Percentiles rank a stretch among this genome's conserved stretches.
Evolutionary conservation across 2,113 vertebrate species (phyloP).

Genomic region (Mobula hypostoma): DNA sequence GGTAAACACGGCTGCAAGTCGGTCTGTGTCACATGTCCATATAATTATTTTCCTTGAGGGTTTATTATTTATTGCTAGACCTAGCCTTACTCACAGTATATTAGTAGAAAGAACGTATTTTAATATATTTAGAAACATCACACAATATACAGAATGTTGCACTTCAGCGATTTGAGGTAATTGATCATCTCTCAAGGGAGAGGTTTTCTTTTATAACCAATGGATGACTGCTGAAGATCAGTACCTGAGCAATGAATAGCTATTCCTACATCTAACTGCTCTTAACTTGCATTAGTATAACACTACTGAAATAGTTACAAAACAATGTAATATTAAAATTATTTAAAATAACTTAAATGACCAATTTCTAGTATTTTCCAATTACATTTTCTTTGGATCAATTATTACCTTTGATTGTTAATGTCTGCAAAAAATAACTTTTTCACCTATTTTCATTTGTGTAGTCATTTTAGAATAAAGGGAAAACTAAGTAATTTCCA

Average conservation of each 20-base stretch:
- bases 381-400: too few species aligned
- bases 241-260: background rate
- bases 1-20: background rate
- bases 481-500: too few species aligned
- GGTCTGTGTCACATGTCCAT: background rate
- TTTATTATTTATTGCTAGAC: background rate
- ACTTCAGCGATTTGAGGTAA: background rate
- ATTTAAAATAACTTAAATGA: too few species aligned
- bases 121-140: background rate
- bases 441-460: background rate
- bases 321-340: too few species aligned
- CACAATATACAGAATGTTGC: background rate
- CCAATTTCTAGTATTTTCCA: too few species aligned
- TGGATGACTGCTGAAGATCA: background rate
- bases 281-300: too few species aligned
- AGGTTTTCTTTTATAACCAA: background rate
- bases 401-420: too few species aligned
- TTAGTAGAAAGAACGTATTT: background rate
- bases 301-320: too few species aligned
- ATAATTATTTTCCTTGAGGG: background rate
- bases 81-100: background rate
- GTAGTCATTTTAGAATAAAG: background rate
- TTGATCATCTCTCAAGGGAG: background rate
- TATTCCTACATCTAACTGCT: too few species aligned
- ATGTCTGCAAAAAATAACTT: background rate